Evolutionary conservation across 2,888 invertebrate genomes (phyloP).

Genomic region (Agrilus biguttatus): DNA sequence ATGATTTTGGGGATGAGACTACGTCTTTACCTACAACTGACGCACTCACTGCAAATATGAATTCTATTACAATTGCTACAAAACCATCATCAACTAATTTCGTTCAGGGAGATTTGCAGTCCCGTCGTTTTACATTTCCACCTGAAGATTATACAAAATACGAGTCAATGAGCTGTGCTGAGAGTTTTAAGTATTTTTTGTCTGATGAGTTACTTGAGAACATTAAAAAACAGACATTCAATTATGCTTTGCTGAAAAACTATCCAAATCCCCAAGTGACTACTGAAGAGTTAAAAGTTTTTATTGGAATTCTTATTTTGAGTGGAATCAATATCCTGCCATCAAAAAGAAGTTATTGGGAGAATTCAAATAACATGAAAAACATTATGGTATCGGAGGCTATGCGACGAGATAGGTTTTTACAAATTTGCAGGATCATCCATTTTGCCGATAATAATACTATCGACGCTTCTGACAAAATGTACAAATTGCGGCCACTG

Average conservation of each 20-base stretch:
- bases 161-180: no score
- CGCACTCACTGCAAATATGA: no score
- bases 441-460: constrained; percentile 9
- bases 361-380: constrained; percentile 5
- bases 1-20: no score
- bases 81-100: no score
- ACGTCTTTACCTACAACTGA: no score
- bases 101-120: no score
- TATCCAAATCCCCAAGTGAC: no score
- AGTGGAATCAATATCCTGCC: constrained; percentile 10
- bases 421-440: constrained; percentile 7
- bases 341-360: constrained; percentile 9
- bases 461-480: constrained; percentile 7
- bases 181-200: no score
- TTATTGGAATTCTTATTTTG: constrained; percentile 10
- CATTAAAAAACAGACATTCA: background rate
- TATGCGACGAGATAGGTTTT: constrained; percentile 11
- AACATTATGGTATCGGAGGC: constrained; percentile 8
- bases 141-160: no score
- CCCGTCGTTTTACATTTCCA: no score
- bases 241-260: background rate
- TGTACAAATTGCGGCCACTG: constrained; percentile 9
- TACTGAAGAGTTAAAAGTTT: constrained; percentile 7
- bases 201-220: background rate
- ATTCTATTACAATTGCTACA: no score